These are phyloP conservation scores for Drosophila colorata DNA, from an alignment of 2,888 invertebrate species.

Conservation along the genomic window DNA sequence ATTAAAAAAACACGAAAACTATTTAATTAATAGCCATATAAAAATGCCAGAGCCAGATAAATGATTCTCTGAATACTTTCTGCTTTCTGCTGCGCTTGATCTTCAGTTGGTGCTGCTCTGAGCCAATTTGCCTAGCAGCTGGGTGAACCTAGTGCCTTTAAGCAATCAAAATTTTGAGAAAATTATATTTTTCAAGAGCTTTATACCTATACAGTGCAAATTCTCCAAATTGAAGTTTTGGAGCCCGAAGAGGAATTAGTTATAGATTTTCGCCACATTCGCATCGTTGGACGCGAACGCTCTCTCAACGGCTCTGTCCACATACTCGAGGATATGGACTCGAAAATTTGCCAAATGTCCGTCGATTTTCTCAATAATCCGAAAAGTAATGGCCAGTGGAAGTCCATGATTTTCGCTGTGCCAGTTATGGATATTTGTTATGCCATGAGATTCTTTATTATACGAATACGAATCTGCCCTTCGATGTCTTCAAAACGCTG, in stretches of 20 bases:
- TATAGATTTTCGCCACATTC: slow-evolving; percentile 34
- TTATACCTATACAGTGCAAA: slow-evolving; percentile 9
- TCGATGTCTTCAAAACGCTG: slow-evolving; percentile 26
- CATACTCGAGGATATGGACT: slow-evolving; percentile 29
- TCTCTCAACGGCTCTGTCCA: slow-evolving; percentile 27
- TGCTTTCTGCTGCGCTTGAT: background rate
- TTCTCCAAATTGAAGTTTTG: slow-evolving; percentile 16
- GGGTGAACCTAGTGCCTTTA: background rate
- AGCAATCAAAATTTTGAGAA: background rate
- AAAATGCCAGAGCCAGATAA: background rate
- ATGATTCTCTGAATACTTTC: background rate
- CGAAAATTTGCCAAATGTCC: slow-evolving; percentile 19
- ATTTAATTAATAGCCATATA: slow-evolving; percentile 6
- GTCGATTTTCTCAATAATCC: slow-evolving; percentile 35
- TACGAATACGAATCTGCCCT: slow-evolving; percentile 39
- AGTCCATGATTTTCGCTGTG: slow-evolving; percentile 25
- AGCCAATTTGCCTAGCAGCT: background rate
- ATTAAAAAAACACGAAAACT: background rate
- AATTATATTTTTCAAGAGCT: background rate
- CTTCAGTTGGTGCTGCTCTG: background rate
- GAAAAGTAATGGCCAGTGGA: slow-evolving; percentile 22
- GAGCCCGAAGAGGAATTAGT: slow-evolving; percentile 3
- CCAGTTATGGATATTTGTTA: slow-evolving; percentile 20
- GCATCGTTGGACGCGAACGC: slow-evolving; percentile 29
- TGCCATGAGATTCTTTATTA: slow-evolving; percentile 14